Evolutionary conservation across 1,140 invertebrate genomes (phyloP), one percentile per base, ranked within the genome.

Genomic region (Latrodectus geometricus): DNA sequence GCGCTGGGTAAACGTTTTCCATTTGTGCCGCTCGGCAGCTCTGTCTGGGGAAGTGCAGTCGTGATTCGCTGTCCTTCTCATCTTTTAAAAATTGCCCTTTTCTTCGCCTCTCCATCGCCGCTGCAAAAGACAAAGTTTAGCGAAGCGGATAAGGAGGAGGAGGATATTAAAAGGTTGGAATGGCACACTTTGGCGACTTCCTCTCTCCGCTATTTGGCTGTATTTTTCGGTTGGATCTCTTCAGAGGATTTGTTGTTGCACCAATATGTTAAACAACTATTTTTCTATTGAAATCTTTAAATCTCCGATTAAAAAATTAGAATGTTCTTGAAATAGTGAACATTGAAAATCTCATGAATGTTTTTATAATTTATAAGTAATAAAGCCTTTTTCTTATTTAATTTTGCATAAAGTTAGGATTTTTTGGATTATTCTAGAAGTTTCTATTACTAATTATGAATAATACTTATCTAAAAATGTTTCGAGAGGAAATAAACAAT

Each of bases 51-150:
- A 23, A 35, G 56, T 49, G 69, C 8, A n/a, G 20, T 50, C 80
- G 80, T 83, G 80, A 76, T 84, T 84, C 73, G 69, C 70, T 35
- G n/a, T 61, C 48, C 9, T 61, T 35, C 70, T 21, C 68, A 56
- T 66, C 83, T 86, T 86, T 77, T 78, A 86, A 86, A 86, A 86
- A 86, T 86, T 86, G 83, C 83, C 17, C 61, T 21, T 68, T 21
- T 66, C 80, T 50, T 21, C 49, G 48, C 15, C 65, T 35, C 49
- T 48, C 8, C 56, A 70, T 21, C 48, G 61, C 20, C 82, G 56
- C 72, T 56, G 80, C 61, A 82, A 84, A 84, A 84, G 82, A 76
- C 82, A 56, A 86, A 86, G 73, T 61, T 56, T 61, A 86, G 52
- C 83, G 65, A 61, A 86, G 83, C 83, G 56, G n/a, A 65, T 23